A percentile compares a stretch with the other conserved stretches of the same genome.
Conservation (phyloP, 2,888 invertebrate species). For the Ichneumoninae sp. region DNA sequence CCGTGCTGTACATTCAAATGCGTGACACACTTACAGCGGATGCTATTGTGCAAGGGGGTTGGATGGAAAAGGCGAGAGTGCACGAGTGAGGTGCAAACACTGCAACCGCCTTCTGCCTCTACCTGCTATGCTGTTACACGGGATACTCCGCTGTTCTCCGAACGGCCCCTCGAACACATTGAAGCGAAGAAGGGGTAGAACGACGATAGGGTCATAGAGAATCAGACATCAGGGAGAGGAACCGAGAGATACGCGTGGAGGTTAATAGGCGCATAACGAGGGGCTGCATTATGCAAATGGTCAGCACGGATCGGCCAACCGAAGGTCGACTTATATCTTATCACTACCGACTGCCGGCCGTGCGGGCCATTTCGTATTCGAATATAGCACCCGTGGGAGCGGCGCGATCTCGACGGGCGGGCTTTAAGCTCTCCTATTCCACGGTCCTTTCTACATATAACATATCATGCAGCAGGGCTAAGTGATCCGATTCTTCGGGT, state of each 20-base stretch:
- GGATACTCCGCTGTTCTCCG: conserved; percentile 29
- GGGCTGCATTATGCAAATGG: conserved; percentile 82
- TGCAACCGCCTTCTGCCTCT: conserved; percentile 49
- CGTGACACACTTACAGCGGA: conserved; percentile 56
- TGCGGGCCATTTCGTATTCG: conserved; percentile 58
- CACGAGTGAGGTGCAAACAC: conserved; percentile 70
- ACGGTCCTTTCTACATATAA: background rate
- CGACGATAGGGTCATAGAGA: conserved; percentile 28
- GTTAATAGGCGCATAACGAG: conserved; percentile 82
- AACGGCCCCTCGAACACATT: conserved; percentile 17
- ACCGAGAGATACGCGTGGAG: conserved; percentile 65
- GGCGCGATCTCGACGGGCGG: conserved; percentile 19
- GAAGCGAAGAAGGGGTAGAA: conserved; percentile 20
- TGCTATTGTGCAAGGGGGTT: conserved; percentile 71
- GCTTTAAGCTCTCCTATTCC: conserved; percentile 45
- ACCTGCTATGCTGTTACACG: conserved; percentile 33
- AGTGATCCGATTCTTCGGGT: conserved; percentile 5
- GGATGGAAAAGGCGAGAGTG: background rate
- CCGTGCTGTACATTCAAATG: conserved; percentile 3
- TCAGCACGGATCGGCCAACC: conserved; percentile 69
- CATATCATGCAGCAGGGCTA: conserved; percentile 10
- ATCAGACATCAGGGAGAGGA: conserved; percentile 3
- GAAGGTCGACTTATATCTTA: conserved; percentile 77
- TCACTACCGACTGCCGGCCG: conserved; percentile 71
- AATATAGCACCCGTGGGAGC: conserved; percentile 63